Evolutionary conservation across 2,888 invertebrate genomes (phyloP).

Genomic region (Sericinus montela): DNA sequence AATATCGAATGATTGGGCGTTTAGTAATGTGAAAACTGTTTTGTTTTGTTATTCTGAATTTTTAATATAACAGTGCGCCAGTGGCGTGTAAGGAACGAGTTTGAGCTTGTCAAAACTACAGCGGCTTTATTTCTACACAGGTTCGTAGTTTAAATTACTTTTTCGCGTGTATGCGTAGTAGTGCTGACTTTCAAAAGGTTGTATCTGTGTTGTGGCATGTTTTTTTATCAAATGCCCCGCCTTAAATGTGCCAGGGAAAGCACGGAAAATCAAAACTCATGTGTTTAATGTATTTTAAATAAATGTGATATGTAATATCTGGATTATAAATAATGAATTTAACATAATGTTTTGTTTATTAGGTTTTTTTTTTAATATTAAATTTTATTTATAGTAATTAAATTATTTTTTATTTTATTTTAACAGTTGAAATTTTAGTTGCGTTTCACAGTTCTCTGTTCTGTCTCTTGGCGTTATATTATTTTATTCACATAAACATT

Average conservation of each 20-base stretch:
- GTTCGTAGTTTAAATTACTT: conserved; percentile 62
- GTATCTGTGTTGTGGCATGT: conserved; percentile 1
- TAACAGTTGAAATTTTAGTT: too few species aligned
- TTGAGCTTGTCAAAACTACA: conserved; percentile 26
- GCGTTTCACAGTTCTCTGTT: too few species aligned
- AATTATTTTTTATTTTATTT: too few species aligned
- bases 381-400: too few species aligned
- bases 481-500: too few species aligned
- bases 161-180: conserved; percentile 44
- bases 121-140: conserved; percentile 38
- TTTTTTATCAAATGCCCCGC: neutral
- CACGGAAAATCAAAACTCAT: neutral
- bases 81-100: conserved; percentile 26
- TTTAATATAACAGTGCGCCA: conserved; percentile 46
- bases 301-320: neutral
- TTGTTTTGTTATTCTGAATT: conserved; percentile 41
- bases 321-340: too few species aligned
- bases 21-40: conserved; percentile 12
- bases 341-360: too few species aligned
- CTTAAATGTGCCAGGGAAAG: neutral
- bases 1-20: conserved; percentile 12
- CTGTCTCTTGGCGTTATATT: too few species aligned
- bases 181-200: conserved; percentile 19
- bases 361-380: too few species aligned
- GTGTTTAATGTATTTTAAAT: neutral